phyloP scores from a whole-genome alignment of 2,888 invertebrate genomes.

The Tribolium freemani region DNA sequence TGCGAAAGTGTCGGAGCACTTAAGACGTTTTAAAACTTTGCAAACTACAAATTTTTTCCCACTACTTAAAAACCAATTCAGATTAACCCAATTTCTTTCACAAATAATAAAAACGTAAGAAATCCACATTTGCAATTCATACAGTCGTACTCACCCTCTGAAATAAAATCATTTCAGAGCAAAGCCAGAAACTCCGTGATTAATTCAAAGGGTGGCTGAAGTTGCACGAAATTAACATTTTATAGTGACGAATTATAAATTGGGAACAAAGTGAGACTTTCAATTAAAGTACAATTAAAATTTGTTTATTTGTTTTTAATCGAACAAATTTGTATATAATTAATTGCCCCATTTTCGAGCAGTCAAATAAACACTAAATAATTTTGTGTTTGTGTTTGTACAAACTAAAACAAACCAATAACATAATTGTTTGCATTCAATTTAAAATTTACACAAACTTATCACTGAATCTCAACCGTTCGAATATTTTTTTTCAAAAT shows the following conservation, averaged over 20 bases:
- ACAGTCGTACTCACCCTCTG: not conserved
- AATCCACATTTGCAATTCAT: not conserved
- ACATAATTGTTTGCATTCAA: not conserved
- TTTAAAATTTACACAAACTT: not conserved
- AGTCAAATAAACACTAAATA: not conserved
- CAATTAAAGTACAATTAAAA: not conserved
- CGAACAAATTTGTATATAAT: too few species aligned
- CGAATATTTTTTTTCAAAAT: not conserved
- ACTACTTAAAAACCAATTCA: too few species aligned
- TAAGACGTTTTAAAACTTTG: too few species aligned
- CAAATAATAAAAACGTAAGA: not conserved
- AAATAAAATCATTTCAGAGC: not conserved
- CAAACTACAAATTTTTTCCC: too few species aligned
- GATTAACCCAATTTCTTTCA: too few species aligned
- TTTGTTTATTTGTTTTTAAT: too few species aligned
- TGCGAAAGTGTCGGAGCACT: too few species aligned
- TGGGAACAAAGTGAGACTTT: not conserved
- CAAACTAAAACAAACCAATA: not conserved
- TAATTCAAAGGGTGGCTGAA: slow-evolving; percentile 17
- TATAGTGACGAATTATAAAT: slow-evolving; percentile 15
- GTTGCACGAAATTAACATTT: slow-evolving; percentile 9
- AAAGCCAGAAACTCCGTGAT: not conserved
- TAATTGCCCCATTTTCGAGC: too few species aligned
- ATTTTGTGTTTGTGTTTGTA: not conserved
- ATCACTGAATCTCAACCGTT: too few species aligned